A percentile compares a stretch with the other conserved stretches of the same genome.
Conservation (phyloP, 2,888 invertebrate species). For the Volucella inanis region DNA sequence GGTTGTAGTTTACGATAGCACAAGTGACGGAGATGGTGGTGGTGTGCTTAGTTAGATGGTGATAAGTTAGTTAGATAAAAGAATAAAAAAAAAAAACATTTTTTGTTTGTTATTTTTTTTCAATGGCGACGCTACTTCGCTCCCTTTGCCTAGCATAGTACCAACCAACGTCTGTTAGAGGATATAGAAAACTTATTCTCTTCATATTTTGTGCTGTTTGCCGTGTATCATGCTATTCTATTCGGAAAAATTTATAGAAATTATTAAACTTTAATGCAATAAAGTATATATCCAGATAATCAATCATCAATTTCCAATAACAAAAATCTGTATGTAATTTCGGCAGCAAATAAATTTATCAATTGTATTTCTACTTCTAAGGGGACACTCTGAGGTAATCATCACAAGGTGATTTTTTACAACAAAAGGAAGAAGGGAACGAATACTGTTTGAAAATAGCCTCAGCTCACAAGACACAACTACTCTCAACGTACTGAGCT, state of each 20-base stretch:
- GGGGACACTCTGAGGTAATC: too few relatives aligned
- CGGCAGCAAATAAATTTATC: too few relatives aligned
- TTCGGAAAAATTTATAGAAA: not conserved
- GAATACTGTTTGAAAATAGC: too few relatives aligned
- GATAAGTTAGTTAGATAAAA: conserved; percentile 18
- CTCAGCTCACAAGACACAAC: too few relatives aligned
- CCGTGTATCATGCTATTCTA: not conserved
- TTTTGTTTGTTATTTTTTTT: not conserved
- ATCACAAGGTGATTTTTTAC: too few relatives aligned
- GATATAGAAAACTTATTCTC: conserved; percentile 14
- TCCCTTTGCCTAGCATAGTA: conserved; percentile 30
- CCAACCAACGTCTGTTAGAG: not conserved
- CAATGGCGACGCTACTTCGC: conserved; percentile 19
- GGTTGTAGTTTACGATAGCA: conserved; percentile 44
- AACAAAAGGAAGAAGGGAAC: too few relatives aligned
- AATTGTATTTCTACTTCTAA: too few relatives aligned
- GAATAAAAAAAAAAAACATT: conserved; percentile 24
- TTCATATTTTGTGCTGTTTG: not conserved
- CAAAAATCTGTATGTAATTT: conserved; percentile 21
- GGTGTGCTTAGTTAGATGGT: conserved; percentile 8
- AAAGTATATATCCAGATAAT: conserved; percentile 27
- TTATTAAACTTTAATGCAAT: conserved; percentile 7
- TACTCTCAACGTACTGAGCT: too few relatives aligned
- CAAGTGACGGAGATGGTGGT: conserved; percentile 50
- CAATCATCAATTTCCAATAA: conserved; percentile 45